Evolutionary conservation across 2,888 invertebrate genomes (phyloP), one percentile per base, ranked within the genome.

Genomic region (Agonopterix heracliana): DNA sequence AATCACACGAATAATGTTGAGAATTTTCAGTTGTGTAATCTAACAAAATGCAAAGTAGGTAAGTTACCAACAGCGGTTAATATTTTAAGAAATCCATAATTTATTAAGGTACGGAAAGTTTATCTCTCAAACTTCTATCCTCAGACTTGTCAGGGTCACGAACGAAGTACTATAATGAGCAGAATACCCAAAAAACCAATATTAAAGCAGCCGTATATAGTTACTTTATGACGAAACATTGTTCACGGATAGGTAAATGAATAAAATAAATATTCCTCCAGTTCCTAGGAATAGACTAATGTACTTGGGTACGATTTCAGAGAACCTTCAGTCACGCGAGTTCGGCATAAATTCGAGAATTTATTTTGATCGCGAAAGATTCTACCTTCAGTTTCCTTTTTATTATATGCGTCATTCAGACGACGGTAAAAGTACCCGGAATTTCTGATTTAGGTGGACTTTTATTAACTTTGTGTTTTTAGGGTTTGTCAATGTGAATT

Each of bases 311-410:
- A 13, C 12, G 14, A 26, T 34, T 36, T 38, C 38, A 41, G 26
- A n/a, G 45, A 43, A 46, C 57, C 55, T 59, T 55, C 55, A 40
- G 61, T 63, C 68, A 68, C 64, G 67, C 67, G 52, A 68, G 46
- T 47, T 44, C 45, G 50, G 43, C 56, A 60, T 63, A 59, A 64
- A 56, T 61, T 47, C 52, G 48, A 35, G 51, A 52, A 60, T 58
- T 62, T 56, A 59, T 61, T 58, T 54, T 49, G 55, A 51, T 53
- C 43, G 45, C 45, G 35, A 34, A 48, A 55, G 47, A 49, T 56
- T 53, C 48, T 54, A 43, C 49, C 51, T 57, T 54, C 49, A 49
- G 52, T 54, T 60, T 49, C 50, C 46, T 34, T 43, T 47, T 50
- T 44, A 44, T 44, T 44, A 47, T 44, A 41, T 47, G 50, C 44